Base-by-base conservation (phyloP, 1,140 invertebrate species). In the Thaumetopoea pityocampa region DNA sequence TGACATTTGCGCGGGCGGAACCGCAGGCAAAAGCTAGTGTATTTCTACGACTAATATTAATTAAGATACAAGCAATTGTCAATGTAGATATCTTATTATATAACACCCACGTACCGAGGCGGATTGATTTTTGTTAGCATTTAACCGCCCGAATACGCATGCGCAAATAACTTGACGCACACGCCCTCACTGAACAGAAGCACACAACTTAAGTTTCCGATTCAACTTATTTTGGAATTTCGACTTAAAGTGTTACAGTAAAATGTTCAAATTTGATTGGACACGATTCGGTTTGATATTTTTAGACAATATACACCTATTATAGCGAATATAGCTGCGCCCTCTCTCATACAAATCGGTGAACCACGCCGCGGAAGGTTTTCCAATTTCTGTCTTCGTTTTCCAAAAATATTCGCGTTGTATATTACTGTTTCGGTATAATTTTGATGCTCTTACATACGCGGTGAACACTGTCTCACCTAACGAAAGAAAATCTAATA, bases 271-370 rank as follows among this genome's bases (percentile, higher is more conserved):
- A 33, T 49, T 66, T 6, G n/a, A 12, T 5, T 3, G 22, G 20
- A 5, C n/a, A 11, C 12, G 12, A n/a, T 12, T 5, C 24, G 4
- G 5, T 9, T 42, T 72, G 63, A 59, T 84, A 84, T 84, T 84
- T 81, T 84, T 84, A 84, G 80, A 78, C 70, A 60, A 73, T 79
- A 71, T 67, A 58, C 63, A 51, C 66, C 68, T 68, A 78, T 69
- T 74, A 69, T 38, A 55, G 65, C 51, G 60, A 65, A 59, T 60
- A 72, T 64, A 51, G 67, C 51, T 65, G 79, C 79, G 74, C 79
- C 79, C 77, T 84, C 79, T 81, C 48, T 57, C 77, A 78, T 74
- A 71, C 73, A 78, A 79, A 72, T 70, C 54, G 65, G 62, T 56
- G 78, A 79, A 76, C 64, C 56, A 40, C 34, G 60, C 64, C 58